Percentiles rank a stretch among this genome's conserved stretches.
Conservation (phyloP, 1,140 invertebrate genomes). For the Myzus persicae region DNA sequence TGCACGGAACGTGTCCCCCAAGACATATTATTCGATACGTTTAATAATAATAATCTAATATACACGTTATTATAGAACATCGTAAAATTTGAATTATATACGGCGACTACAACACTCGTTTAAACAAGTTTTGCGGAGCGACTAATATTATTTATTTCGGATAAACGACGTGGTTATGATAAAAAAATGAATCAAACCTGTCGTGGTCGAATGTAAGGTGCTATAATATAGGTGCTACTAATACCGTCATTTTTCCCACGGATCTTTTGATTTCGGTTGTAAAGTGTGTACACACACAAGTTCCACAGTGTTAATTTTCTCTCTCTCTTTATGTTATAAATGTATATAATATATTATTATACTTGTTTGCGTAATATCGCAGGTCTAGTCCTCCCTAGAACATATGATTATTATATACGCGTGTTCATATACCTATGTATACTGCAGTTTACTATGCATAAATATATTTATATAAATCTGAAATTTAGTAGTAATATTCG, state of each 20-base stretch:
- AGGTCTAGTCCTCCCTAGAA: neutral
- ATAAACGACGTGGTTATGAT: constrained; percentile 32
- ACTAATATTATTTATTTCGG: constrained; percentile 32
- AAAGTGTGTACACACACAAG: neutral
- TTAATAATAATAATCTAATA: constrained; percentile 21
- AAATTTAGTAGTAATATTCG: too few relatives aligned
- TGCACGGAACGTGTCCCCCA: neutral
- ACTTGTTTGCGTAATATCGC: neutral
- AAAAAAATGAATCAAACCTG: constrained; percentile 31
- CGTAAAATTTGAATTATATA: neutral
- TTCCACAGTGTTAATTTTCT: neutral
- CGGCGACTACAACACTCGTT: neutral
- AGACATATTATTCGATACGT: neutral
- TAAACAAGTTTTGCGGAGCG: neutral
- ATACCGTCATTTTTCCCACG: neutral
- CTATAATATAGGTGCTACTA: too few relatives aligned
- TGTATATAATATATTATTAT: neutral
- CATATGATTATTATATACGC: neutral
- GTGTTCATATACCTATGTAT: neutral
- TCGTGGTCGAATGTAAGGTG: neutral
- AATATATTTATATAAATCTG: neutral
- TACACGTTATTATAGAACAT: neutral
- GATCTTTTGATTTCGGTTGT: neutral
- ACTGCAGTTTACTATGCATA: neutral
- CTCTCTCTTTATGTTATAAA: too few relatives aligned